These are phyloP conservation scores for Diaprepes abbreviatus DNA, from an alignment of 2,888 invertebrate species.

Conservation along the genomic window DNA sequence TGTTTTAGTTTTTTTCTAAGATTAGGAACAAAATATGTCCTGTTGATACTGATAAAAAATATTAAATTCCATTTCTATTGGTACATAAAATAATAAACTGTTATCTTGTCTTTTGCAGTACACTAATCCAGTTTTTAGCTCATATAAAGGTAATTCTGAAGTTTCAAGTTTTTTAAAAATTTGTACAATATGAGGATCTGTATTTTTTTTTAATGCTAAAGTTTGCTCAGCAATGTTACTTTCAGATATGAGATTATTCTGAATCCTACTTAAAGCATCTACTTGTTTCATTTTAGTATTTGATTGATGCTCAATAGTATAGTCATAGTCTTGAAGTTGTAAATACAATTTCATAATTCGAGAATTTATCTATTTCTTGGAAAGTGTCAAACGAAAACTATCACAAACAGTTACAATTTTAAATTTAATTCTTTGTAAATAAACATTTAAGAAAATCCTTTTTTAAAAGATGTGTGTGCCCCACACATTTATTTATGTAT, in stretches of 20 bases:
- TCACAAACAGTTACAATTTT: too few relatives aligned
- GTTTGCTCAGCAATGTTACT: neutral
- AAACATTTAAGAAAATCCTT: too few relatives aligned
- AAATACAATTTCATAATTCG: conserved; percentile 59
- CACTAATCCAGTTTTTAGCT: too few relatives aligned
- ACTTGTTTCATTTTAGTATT: conserved; percentile 56
- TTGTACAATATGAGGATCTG: neutral
- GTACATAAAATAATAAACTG: too few relatives aligned
- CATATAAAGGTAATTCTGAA: too few relatives aligned
- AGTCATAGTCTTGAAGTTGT: conserved; percentile 57
- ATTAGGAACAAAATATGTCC: conserved; percentile 51
- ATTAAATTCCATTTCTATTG: too few relatives aligned
- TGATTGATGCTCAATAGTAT: conserved; percentile 56
- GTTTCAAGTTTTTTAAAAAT: neutral
- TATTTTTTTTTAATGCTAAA: neutral
- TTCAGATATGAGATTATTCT: neutral
- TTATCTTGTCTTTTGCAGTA: too few relatives aligned
- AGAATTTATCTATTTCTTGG: too few relatives aligned
- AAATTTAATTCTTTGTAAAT: too few relatives aligned
- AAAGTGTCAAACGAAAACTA: too few relatives aligned
- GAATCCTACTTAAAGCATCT: conserved; percentile 55
- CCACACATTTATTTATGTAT: too few relatives aligned
- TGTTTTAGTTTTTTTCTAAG: conserved; percentile 46
- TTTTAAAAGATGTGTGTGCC: too few relatives aligned
- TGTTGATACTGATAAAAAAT: conserved; percentile 37